phyloP scores from a whole-genome alignment of 1,140 invertebrate species.

The Ostrea edulis region DNA sequence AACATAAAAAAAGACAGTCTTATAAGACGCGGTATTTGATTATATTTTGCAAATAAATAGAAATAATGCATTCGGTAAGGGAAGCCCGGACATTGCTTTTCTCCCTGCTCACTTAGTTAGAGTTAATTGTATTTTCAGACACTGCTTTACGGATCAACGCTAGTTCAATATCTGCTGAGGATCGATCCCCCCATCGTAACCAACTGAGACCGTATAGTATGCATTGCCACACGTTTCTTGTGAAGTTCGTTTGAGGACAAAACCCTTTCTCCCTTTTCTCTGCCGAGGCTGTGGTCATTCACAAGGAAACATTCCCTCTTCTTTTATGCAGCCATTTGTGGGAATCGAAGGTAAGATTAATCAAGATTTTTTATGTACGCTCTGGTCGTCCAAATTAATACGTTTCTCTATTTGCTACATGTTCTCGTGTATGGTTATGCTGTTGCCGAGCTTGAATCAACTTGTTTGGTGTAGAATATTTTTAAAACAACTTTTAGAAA shows the following conservation, averaged over 20 bases:
- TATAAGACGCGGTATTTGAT: background rate
- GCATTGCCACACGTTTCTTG: background rate
- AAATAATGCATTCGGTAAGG: background rate
- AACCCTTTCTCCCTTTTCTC: background rate
- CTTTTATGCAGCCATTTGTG: background rate
- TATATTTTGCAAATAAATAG: background rate
- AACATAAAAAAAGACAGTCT: background rate
- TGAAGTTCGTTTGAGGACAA: conserved; percentile 26
- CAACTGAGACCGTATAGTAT: background rate
- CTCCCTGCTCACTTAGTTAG: background rate
- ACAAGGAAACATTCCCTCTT: background rate
- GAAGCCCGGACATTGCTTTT: background rate
- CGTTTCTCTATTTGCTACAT: background rate
- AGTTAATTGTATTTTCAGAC: conserved; percentile 37
- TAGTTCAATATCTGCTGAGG: conserved; percentile 24
- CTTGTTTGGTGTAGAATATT: background rate
- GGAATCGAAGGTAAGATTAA: background rate
- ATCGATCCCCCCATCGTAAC: conserved; percentile 24
- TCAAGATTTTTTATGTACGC: background rate
- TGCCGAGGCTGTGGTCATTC: background rate
- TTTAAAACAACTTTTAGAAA: background rate
- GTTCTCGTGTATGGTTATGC: background rate
- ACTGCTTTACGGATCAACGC: conserved; percentile 26
- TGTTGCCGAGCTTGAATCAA: too few relatives aligned
- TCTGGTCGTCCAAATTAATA: too few relatives aligned